A percentile compares a stretch with the other conserved stretches of the same genome.
phyloP scores from a whole-genome alignment of 2,888 invertebrate genomes.

The Slavum lentiscoides region DNA sequence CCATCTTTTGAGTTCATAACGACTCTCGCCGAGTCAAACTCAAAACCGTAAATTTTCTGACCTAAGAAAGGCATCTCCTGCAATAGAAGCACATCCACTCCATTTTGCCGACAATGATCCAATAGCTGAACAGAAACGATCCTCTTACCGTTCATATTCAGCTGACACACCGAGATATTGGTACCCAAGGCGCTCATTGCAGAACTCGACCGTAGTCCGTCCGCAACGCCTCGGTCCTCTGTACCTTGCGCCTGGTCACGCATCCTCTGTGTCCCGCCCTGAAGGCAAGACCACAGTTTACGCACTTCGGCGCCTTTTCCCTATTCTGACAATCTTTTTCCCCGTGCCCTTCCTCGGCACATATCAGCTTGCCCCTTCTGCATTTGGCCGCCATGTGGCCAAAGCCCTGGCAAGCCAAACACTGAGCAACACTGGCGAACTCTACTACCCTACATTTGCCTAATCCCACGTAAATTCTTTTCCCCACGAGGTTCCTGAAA shows the following conservation, averaged over 20 bases:
- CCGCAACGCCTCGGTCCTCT: background rate
- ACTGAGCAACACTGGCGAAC: background rate
- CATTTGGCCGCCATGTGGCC: background rate
- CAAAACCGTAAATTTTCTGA: background rate
- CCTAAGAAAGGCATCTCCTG: background rate
- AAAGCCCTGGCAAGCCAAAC: background rate
- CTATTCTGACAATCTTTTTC: background rate
- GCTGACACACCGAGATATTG: background rate
- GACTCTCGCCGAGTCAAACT: background rate
- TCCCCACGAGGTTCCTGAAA: background rate
- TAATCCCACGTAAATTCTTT: background rate
- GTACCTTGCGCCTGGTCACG: background rate
- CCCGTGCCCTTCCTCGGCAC: background rate
- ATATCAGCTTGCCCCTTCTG: background rate
- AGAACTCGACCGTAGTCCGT: background rate
- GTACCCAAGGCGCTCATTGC: background rate
- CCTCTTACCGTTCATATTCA: background rate
- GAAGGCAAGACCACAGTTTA: background rate
- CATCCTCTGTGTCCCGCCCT: background rate
- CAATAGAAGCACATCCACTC: background rate
- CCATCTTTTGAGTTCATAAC: background rate
- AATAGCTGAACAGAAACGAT: slow-evolving; percentile 5
- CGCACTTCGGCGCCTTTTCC: background rate
- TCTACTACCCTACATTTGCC: background rate
- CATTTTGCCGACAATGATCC: background rate